Evolutionary conservation across 2,797 vertebrate genomes (phyloP).

Genomic region (Tenualosa thibaudeaui): DNA sequence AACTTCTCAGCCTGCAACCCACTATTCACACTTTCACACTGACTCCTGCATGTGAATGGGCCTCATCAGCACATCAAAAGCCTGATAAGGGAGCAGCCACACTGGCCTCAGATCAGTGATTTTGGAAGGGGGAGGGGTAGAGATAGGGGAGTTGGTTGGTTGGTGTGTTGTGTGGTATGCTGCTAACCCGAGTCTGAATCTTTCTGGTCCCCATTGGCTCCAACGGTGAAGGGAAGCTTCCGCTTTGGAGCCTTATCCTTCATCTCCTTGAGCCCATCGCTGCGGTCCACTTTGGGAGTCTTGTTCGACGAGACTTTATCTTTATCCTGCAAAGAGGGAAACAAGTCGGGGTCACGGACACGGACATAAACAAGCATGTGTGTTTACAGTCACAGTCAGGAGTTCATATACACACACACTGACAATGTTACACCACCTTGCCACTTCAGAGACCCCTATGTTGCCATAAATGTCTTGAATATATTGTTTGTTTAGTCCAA

Average conservation of each 20-base stretch:
- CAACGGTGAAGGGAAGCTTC: conserved; percentile 96
- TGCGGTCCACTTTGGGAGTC: conserved; percentile 97
- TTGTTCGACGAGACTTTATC: conserved; percentile 98
- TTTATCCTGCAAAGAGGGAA: conserved; percentile 83
- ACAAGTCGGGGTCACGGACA: background rate
- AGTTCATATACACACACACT: background rate
- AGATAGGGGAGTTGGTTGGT: background rate
- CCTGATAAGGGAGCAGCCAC: background rate
- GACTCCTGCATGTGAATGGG: background rate
- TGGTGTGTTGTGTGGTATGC: background rate
- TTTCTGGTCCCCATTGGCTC: conserved; percentile 99
- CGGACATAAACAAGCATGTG: background rate
- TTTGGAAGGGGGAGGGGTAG: background rate
- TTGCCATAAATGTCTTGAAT: too few relatives aligned
- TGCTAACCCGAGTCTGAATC: conserved; percentile 95
- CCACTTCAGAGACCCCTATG: too few relatives aligned
- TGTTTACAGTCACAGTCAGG: background rate
- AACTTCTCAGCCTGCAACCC: background rate
- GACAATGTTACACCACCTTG: too few relatives aligned
- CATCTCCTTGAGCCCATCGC: conserved; percentile 97
- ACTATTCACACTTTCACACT: conserved; percentile 39
- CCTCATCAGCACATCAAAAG: conserved; percentile 14
- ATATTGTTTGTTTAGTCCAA: background rate
- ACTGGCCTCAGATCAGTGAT: background rate
- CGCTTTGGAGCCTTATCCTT: conserved; percentile 96